Evolutionary conservation across 2,797 vertebrate species (phyloP).

Genomic region (Orientallactaga sibirica): DNA sequence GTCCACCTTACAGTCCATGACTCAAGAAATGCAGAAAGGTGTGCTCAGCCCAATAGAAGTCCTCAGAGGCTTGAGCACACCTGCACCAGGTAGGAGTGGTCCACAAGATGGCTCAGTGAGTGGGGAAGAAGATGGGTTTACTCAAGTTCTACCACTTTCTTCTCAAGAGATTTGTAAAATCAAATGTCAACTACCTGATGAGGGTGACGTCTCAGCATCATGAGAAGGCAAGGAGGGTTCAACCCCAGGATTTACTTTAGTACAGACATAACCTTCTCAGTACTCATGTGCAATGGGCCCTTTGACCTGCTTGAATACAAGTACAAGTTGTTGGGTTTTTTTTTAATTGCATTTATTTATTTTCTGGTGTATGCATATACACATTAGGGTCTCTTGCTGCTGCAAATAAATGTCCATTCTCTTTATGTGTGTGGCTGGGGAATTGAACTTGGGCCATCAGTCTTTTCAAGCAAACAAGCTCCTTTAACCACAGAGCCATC

Average conservation of each 20-base stretch:
- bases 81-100: rapidly evolving
- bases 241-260: neutral
- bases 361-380: too few species aligned
- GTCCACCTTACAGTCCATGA: neutral
- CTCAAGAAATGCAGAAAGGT: rapidly evolving
- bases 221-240: neutral
- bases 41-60: neutral
- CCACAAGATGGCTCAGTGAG: rapidly evolving
- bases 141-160: rapidly evolving
- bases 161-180: neutral
- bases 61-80: rapidly evolving
- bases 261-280: neutral
- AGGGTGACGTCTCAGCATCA: neutral
- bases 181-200: too few species aligned
- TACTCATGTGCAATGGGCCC: neutral
- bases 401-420: too few species aligned
- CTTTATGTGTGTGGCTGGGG: too few species aligned
- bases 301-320: neutral
- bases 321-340: neutral
- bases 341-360: neutral
- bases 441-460: too few species aligned
- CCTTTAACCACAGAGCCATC: too few species aligned
- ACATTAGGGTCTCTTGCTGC: too few species aligned
- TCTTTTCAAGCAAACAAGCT: too few species aligned
- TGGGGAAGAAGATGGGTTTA: rapidly evolving